Conservation (phyloP, 2,888 invertebrate genomes). For the Euplagia quadripunctaria region DNA sequence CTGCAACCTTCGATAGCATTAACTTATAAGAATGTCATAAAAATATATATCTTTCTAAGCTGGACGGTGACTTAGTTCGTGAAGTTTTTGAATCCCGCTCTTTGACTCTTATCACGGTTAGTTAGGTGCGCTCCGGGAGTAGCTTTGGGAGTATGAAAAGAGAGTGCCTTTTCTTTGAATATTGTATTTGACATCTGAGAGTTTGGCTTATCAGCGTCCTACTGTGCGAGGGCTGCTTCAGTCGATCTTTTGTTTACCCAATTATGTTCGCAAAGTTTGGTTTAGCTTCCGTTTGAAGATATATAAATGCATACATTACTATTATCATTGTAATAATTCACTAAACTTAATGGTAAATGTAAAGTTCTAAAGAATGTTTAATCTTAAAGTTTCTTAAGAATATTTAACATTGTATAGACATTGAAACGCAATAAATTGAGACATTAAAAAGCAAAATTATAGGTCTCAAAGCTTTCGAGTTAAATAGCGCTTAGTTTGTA, state of each 20-base stretch:
- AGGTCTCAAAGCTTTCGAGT: constrained; percentile 56
- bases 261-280: constrained; percentile 47
- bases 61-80: constrained; percentile 70
- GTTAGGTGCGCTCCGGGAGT: constrained; percentile 74
- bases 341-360: constrained; percentile 19
- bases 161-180: constrained; percentile 75
- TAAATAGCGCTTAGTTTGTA: constrained; percentile 64
- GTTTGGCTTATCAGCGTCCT: constrained; percentile 65
- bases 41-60: constrained; percentile 58
- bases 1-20: constrained; percentile 27
- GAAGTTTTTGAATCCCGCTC: constrained; percentile 72
- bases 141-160: constrained; percentile 68
- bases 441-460: constrained; percentile 62
- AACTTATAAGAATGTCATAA: constrained; percentile 40
- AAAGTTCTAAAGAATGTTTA: constrained; percentile 12
- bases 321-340: constrained; percentile 27
- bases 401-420: constrained; percentile 42
- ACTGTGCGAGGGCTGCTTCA: constrained; percentile 41
- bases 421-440: constrained; percentile 60
- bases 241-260: constrained; percentile 62
- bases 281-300: constrained; percentile 17
- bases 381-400: constrained; percentile 28
- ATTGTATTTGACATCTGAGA: constrained; percentile 78
- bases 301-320: constrained; percentile 10
- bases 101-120: constrained; percentile 81